Evolutionary conservation across 2,113 vertebrate genomes (phyloP), one percentile per base, ranked within the genome.

Genomic region (Craseonycteris thonglongyai): DNA sequence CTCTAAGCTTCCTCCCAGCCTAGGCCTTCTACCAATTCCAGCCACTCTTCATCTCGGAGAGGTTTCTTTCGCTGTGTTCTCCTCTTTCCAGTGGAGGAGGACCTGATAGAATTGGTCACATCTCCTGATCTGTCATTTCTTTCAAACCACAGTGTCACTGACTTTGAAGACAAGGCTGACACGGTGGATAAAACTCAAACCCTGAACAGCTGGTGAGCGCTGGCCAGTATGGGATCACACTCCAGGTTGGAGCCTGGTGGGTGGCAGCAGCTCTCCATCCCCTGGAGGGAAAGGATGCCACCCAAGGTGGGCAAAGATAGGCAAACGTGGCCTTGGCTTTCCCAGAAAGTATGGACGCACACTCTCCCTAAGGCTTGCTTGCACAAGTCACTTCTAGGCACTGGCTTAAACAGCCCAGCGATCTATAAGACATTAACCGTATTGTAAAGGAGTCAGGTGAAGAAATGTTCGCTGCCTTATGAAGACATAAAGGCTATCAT

Each of bases 61-160:
- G 24, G 14, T 2, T 51, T 78, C 26, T 59, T 54, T 72, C 54
- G 21, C 26, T 74, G 2, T 84, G 85, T 89, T 45, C 72, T 19
- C 24, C 66, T 58, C 24, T 83, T 15, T 51, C 79, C 15, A 95
- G 83, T 61, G 68, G 69, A 54, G 83, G 80, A 76, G 56, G 80
- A 92, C 54, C 30, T 76, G 74, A 56, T 22, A 72, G 38, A 95
- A 94, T 95, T 84, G 72, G 83, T 94, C 97, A 95, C 97, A 96
- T 95, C 94, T 83, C 97, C 54, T 98, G 97, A 85, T 98, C 96
- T 97, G 98, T 97, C 97, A 98, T 98, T 93, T 97, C 97, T 96
- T 95, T 95, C 47, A 69, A 97, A 63, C 16, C 40, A 93, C 38
- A 65, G 35, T n/a, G 45, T 47, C 71, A 51, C 87, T 80, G 61